Evolutionary conservation across 1,140 invertebrate species (phyloP), one percentile per base, ranked within the genome.

Genomic region (Dryas iulia): DNA sequence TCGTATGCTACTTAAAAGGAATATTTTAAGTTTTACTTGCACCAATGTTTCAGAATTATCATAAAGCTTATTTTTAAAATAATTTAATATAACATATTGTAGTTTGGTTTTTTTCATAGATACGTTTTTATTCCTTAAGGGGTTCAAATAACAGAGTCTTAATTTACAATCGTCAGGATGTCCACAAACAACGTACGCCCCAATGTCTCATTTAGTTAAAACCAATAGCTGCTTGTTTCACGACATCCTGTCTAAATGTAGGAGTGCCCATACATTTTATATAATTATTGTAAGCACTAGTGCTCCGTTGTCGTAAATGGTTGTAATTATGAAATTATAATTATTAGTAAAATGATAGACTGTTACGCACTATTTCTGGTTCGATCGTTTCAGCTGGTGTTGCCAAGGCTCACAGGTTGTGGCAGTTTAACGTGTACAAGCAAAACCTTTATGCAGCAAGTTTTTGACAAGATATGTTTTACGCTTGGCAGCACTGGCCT

Each of bases 271-370:
- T 87, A 78, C 73, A 71, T 81, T 78, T 76, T 82, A 78, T 81
- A 80, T 68, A 35, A 69, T 60, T 61, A 56, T 59, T 65, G 23
- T 69, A 69, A 90, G 83, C 81, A 86, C 83, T 91, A 91, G 84
- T 84, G 82, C 84, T 90, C 79, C 83, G 83, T 86, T 89, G 79
- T 83, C 84, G 81, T 83, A 86, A 89, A 89, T 83, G 89, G 86
- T 91, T 91, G 89, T 91, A 91, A 87, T 87, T 81, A 60, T 83
- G 80, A 87, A 86, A 65, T 81, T 82, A 86, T 84, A 85, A 86
- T 85, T 79, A 84, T 84, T 89, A 86, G 82, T 81, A 71, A 86
- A 87, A 79, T 78, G 76, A 89, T 87, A 89, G 84, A 87, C 87
- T 89, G 86, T 88, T 88, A 82, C 80, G 87, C 89, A 89, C 89